phyloP scores from a whole-genome alignment of 2,888 invertebrate genomes.

The Pammene fasciana region DNA sequence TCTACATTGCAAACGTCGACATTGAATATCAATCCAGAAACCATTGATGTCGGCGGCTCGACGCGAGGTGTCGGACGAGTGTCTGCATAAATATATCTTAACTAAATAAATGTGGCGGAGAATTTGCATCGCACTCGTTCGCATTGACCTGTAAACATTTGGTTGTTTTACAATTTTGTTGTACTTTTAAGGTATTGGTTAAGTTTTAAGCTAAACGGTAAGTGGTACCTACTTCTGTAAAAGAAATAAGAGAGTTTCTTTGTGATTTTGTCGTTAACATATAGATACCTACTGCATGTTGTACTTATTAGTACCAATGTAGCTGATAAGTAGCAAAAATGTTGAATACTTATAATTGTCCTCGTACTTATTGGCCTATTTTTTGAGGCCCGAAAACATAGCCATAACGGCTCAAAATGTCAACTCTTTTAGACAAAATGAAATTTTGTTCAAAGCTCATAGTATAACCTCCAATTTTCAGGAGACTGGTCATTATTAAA shows the following conservation, averaged over 20 bases:
- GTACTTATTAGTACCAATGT: too few relatives aligned
- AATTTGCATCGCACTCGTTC: constrained; percentile 11
- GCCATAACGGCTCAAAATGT: too few relatives aligned
- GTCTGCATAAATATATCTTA: background rate
- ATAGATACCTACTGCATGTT: background rate
- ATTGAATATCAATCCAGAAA: constrained; percentile 28
- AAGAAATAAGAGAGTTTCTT: background rate
- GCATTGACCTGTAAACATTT: constrained; percentile 18
- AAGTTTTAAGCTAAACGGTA: background rate
- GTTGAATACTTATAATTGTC: too few relatives aligned
- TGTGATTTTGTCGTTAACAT: too few relatives aligned
- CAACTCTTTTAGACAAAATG: too few relatives aligned
- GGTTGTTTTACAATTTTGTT: background rate
- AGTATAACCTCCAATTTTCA: too few relatives aligned
- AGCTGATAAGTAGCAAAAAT: too few relatives aligned
- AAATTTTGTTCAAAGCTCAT: too few relatives aligned
- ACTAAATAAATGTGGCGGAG: constrained; percentile 20
- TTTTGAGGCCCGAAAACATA: too few relatives aligned
- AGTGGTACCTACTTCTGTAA: too few relatives aligned
- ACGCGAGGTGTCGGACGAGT: constrained; percentile 5
- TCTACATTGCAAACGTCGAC: constrained; percentile 29
- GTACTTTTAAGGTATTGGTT: background rate
- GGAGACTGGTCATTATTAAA: too few relatives aligned
- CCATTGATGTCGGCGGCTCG: constrained; percentile 15
- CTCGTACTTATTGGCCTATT: too few relatives aligned